phyloP scores from a whole-genome alignment of 1,140 invertebrate genomes.

The Drosophila nebulosa region DNA sequence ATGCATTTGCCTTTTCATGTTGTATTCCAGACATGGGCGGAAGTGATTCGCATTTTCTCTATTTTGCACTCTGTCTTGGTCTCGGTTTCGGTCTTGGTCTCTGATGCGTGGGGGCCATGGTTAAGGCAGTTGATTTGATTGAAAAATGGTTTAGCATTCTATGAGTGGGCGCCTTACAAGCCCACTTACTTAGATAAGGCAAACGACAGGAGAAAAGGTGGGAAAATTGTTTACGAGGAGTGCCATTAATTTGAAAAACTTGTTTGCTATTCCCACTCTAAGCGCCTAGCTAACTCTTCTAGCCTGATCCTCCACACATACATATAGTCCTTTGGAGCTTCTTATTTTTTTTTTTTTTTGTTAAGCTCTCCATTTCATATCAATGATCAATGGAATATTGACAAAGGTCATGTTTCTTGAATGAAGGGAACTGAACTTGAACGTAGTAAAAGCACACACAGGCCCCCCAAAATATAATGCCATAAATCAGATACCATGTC shows the following conservation, averaged over 20 bases:
- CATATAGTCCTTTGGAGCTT: no score
- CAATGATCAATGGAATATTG: not conserved
- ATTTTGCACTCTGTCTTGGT: no score
- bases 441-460: not conserved
- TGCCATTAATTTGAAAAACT: not conserved
- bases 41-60: conserved; percentile 7
- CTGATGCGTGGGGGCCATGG: not conserved
- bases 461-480: not conserved
- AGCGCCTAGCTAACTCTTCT: no score
- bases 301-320: no score
- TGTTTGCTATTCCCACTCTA: not conserved
- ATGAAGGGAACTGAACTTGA: not conserved
- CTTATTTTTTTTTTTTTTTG: no score
- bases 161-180: conserved; percentile 1
- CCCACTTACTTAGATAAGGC: not conserved
- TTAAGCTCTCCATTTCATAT: not conserved
- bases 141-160: conserved; percentile 7
- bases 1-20: conserved; percentile 7
- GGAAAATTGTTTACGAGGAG: not conserved
- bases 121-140: conserved; percentile 6
- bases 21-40: not conserved
- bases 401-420: not conserved
- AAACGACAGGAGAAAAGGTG: not conserved
- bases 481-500: conserved; percentile 1
- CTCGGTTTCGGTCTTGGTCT: no score